These are phyloP conservation scores for Heliconius cydno DNA, from an alignment of 2,888 invertebrate genomes.

Conservation along the genomic window DNA sequence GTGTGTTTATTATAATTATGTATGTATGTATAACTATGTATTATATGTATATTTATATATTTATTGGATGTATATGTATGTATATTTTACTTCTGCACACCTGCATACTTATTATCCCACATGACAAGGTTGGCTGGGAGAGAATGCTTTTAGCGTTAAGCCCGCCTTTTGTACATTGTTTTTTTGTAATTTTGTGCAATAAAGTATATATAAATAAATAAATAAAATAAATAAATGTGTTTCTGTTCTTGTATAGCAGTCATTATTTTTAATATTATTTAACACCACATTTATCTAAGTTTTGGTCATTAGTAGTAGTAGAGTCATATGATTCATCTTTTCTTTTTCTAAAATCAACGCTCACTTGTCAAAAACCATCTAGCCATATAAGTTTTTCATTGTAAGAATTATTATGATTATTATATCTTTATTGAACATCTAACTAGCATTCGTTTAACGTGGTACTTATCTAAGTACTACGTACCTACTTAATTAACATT, in stretches of 20 bases:
- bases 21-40: too few species aligned
- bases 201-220: too few species aligned
- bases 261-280: background rate
- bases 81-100: too few species aligned
- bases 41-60: too few species aligned
- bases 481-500: background rate
- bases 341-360: background rate
- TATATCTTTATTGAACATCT: background rate
- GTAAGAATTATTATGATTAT: background rate
- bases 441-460: background rate
- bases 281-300: background rate
- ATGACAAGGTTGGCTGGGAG: too few species aligned
- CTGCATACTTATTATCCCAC: too few species aligned
- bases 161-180: too few species aligned
- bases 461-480: background rate
- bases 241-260: background rate
- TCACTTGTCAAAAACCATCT: background rate
- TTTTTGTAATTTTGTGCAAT: too few species aligned
- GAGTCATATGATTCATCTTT: background rate
- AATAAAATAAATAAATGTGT: too few species aligned
- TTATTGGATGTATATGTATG: too few species aligned
- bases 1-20: too few species aligned
- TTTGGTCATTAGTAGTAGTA: background rate
- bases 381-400: background rate
- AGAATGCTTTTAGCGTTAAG: too few species aligned